A percentile compares a stretch with the other conserved stretches of the same genome.
phyloP scores from a whole-genome alignment of 2,797 vertebrate species.

The Acropternis orthonyx region DNA sequence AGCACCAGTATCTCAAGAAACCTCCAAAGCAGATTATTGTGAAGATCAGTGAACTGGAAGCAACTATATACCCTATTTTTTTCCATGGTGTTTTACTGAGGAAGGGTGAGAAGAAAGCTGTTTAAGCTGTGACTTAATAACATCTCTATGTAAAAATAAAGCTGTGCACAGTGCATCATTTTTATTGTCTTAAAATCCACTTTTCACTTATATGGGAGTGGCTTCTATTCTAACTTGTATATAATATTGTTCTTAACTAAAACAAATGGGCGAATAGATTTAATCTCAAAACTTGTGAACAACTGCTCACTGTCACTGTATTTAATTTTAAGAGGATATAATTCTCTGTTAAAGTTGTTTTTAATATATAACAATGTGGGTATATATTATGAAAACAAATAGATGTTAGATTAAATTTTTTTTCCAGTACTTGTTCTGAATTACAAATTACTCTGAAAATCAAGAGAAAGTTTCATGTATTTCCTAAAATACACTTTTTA shows the following conservation, averaged over 20 bases:
- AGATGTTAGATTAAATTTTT: not conserved
- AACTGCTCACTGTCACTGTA: not conserved
- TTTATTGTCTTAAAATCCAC: not conserved
- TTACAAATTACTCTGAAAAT: not conserved
- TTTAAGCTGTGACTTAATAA: not conserved
- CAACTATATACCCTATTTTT: not conserved
- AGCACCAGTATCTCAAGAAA: not conserved
- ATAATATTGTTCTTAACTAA: not conserved
- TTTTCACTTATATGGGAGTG: not conserved
- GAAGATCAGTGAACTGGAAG: not conserved
- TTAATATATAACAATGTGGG: not conserved
- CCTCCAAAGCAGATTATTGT: not conserved
- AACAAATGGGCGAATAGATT: not conserved
- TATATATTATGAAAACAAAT: not conserved
- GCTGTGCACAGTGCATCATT: not conserved
- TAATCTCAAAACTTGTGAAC: not conserved
- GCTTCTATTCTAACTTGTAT: not conserved
- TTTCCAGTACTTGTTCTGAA: not conserved
- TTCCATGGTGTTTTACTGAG: not conserved
- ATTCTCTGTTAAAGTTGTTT: not conserved
- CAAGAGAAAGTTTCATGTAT: not conserved
- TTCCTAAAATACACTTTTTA: not conserved
- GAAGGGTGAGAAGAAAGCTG: not conserved
- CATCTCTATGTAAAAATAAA: not conserved
- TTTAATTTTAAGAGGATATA: not conserved